phyloP scores from a whole-genome alignment of 2,113 vertebrate species.

The Coturnix japonica region DNA sequence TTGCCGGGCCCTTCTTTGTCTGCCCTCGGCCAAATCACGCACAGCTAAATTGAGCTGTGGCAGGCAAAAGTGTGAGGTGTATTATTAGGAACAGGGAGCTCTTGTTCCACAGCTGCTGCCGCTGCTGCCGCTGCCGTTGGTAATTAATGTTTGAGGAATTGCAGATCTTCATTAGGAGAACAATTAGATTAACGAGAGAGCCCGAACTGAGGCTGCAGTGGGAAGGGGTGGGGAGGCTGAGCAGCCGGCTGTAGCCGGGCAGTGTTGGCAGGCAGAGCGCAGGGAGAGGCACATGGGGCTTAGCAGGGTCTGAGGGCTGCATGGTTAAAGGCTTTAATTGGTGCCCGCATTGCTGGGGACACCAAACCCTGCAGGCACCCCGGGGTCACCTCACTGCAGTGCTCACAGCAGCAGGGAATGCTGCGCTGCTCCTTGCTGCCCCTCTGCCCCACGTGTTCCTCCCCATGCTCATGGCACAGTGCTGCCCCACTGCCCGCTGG shows the following conservation, averaged over 20 bases:
- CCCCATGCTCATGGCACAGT: too few species aligned
- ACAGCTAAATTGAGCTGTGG: constrained; percentile 60
- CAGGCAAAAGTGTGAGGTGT: constrained; percentile 62
- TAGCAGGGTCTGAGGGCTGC: neutral
- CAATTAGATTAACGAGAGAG: constrained; percentile 68
- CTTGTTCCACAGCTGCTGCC: constrained; percentile 63
- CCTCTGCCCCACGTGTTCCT: too few species aligned
- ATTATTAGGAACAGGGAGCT: constrained; percentile 70
- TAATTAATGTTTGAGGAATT: constrained; percentile 74
- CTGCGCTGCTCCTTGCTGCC: too few species aligned
- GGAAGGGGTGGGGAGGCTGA: neutral
- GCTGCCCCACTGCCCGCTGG: neutral
- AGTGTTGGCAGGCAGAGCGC: neutral
- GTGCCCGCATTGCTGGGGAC: neutral
- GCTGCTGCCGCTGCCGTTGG: constrained; percentile 34
- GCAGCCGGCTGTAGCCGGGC: neutral
- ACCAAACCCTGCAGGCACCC: neutral
- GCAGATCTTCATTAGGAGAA: constrained; percentile 76
- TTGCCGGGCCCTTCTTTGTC: neutral
- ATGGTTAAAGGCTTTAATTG: constrained; percentile 50
- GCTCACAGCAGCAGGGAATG: too few species aligned
- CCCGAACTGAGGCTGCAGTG: constrained; percentile 26
- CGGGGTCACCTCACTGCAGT: neutral
- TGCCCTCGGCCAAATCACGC: constrained; percentile 40
- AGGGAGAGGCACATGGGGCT: neutral